Base-by-base conservation (phyloP, 2,888 invertebrate species). In the Leucophenga maculata region DNA sequence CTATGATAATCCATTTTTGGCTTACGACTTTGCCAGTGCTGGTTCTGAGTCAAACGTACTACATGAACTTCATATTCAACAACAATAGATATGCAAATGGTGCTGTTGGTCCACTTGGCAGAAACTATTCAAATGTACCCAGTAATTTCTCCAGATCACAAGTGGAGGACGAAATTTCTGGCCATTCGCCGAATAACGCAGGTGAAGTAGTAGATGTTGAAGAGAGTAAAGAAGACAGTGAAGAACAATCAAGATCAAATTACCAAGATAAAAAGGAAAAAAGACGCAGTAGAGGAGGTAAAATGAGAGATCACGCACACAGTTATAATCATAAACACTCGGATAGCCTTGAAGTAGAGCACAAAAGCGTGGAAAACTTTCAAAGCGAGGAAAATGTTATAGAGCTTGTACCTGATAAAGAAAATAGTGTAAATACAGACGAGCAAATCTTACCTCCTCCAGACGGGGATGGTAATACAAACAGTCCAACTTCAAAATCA, bases 11-110 rank as follows among this genome's bases (percentile, higher is more conserved):
- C 39, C 26, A 11, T 44, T 73, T 71, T 52, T 67, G 78, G n/a
- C 79, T 80, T 73, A 50, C 65, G 32, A 52, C 68, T 16, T 66
- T 75, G 16, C 71, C 75, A 6, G 32, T 74, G 54, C 46, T 75
- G 50, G 73, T 74, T 11, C 50, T 77, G 6, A 70, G 70, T 13
- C 82, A 80, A 66, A 74, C 78, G 0, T 80, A 80, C 67, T 80
- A 82, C 31, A 74, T 82, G 16, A 80, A 82, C 52, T 80, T 80
- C 44, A 64, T 80, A 1, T 80, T 80, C 52, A 80, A 80, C 22
- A 80, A 80, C 65, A 71, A 76, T 65, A 68, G 68, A 1, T 67
- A 66, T 13, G 11, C 18, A 3, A 18, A 31, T n/a, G 57, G 31
- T 50, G 6, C 14, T 18, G n/a, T 16, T 8, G 13, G 6, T 4